phyloP scores from a whole-genome alignment of 35 echinoderm and acorn worm species.

The Lytechinus variegatus region DNA sequence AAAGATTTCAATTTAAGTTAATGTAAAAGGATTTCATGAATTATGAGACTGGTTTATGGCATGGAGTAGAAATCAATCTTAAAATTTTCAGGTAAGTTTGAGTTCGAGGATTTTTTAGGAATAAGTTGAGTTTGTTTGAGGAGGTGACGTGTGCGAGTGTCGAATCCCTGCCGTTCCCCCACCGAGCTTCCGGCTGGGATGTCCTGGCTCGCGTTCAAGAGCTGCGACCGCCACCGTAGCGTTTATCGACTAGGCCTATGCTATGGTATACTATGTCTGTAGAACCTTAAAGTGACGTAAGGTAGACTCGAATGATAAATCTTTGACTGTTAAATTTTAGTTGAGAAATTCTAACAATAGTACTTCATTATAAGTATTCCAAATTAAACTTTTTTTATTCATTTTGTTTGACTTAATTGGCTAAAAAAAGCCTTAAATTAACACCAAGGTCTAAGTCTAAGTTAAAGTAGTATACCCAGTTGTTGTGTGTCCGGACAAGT shows the following conservation, averaged over 20 bases:
- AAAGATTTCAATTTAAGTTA: not conserved
- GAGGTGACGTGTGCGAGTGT: not conserved
- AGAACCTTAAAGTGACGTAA: not conserved
- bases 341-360: too few species aligned
- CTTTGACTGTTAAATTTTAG: too few species aligned
- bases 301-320: not conserved
- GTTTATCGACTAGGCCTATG: too few species aligned
- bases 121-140: not conserved
- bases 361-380: too few species aligned
- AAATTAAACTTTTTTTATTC: too few species aligned
- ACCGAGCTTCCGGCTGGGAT: slow-evolving; percentile 7
- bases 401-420: too few species aligned
- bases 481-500: too few species aligned
- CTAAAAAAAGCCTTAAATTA: too few species aligned
- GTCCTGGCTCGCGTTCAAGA: not conserved
- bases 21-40: not conserved
- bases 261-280: not conserved
- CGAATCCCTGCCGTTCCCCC: not conserved
- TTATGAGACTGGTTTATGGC: not conserved
- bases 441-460: too few species aligned
- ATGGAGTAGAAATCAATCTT: not conserved
- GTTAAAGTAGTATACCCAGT: too few species aligned
- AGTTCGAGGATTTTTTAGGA: not conserved
- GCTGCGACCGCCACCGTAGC: too few species aligned
- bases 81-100: not conserved